These are phyloP conservation scores for Pedicia rivosa DNA, from an alignment of 2,888 invertebrate genomes.

Conservation along the genomic window DNA sequence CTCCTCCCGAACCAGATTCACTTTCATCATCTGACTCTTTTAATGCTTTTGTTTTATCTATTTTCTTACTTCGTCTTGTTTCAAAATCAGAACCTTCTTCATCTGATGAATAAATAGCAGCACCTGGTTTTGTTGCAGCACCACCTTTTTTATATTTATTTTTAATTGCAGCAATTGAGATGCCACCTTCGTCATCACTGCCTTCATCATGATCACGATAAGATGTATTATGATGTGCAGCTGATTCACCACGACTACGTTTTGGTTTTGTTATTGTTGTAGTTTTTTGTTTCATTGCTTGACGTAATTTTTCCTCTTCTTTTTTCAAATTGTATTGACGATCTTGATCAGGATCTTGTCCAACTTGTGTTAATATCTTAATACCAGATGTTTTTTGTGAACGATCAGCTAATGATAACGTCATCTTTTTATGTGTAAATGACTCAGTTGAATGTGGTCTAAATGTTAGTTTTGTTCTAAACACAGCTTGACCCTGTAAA, in stretches of 20 bases:
- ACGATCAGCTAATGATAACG: conserved; percentile 88
- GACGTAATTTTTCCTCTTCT: conserved; percentile 90
- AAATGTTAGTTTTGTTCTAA: conserved; percentile 92
- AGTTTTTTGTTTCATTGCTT: conserved; percentile 54
- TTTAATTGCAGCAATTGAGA: conserved; percentile 87
- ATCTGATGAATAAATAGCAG: conserved; percentile 76
- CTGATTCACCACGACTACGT: conserved; percentile 31
- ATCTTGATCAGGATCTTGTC: conserved; percentile 80
- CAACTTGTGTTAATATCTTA: conserved; percentile 76
- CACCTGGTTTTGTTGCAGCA: conserved; percentile 24
- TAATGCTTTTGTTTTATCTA: conserved; percentile 58
- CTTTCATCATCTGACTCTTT: conserved; percentile 58
- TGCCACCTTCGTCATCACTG: conserved; percentile 86
- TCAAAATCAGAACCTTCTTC: conserved; percentile 63
- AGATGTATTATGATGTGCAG: conserved; percentile 24
- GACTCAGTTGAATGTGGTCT: conserved; percentile 97
- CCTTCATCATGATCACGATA: conserved; percentile 58
- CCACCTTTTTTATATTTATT: conserved; percentile 71
- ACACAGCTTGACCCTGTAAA: conserved; percentile 93
- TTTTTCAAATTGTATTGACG: conserved; percentile 86
- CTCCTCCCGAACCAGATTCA: conserved; percentile 23
- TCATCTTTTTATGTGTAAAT: conserved; percentile 98
- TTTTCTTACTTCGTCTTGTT: conserved; percentile 49
- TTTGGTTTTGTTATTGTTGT: conserved; percentile 37
- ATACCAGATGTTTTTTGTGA: conserved; percentile 88